A percentile compares a stretch with the other conserved stretches of the same genome.
phyloP scores from a whole-genome alignment of 2,888 invertebrate genomes.

The Hypomecis atomaria region DNA sequence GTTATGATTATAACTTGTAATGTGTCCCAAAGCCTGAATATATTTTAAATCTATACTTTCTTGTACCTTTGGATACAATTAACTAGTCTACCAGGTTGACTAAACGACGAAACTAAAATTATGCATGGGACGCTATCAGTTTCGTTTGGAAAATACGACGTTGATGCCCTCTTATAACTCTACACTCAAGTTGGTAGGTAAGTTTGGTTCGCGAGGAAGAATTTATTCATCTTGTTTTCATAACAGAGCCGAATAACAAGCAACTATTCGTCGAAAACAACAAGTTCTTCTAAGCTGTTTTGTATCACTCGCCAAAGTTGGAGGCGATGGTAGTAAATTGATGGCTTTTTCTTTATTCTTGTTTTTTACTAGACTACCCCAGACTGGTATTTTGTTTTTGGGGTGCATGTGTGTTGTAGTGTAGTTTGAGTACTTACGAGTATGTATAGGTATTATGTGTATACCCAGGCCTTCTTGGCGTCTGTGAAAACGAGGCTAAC shows the following conservation, averaged over 20 bases:
- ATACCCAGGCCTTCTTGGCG: too few relatives aligned
- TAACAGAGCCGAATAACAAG: conserved; percentile 30
- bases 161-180: not conserved
- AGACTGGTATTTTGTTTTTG: not conserved
- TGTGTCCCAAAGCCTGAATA: too few relatives aligned
- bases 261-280: conserved; percentile 33
- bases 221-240: conserved; percentile 42
- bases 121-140: not conserved
- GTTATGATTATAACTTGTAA: too few relatives aligned
- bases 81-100: not conserved
- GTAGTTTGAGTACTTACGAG: too few relatives aligned
- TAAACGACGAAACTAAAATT: not conserved
- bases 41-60: too few relatives aligned
- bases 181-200: not conserved
- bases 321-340: conserved; percentile 39
- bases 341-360: conserved; percentile 19
- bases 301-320: conserved; percentile 41
- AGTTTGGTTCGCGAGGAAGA: conserved; percentile 15
- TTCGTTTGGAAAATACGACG: not conserved
- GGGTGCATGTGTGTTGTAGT: too few relatives aligned
- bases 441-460: too few relatives aligned
- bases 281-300: conserved; percentile 44
- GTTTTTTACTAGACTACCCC: conserved; percentile 1
- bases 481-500: too few relatives aligned
- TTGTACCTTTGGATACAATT: too few relatives aligned